These are phyloP conservation scores for Bicyclus anynana DNA, from an alignment of 1,140 invertebrate species.

Conservation along the genomic window DNA sequence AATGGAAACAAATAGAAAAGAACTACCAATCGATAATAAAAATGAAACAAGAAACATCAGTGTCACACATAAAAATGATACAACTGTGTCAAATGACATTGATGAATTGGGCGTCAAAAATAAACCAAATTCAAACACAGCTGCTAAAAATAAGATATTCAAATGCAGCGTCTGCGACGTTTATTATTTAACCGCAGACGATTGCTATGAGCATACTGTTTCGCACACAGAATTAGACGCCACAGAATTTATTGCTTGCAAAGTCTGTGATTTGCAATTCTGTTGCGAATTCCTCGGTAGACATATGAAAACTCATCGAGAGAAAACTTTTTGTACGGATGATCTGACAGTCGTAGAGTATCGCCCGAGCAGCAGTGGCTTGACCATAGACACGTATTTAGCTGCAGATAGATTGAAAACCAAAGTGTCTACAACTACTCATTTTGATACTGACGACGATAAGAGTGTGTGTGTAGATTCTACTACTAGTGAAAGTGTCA, in stretches of 20 bases:
- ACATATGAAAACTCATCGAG: conserved; percentile 34
- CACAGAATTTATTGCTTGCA: conserved; percentile 37
- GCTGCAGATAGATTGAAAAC: conserved; percentile 26
- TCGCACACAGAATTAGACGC: conserved; percentile 25
- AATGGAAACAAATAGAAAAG: too few relatives aligned
- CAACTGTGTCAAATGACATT: too few relatives aligned
- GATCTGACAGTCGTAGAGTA: conserved; percentile 27
- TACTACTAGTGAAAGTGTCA: neutral
- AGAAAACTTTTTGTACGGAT: conserved; percentile 30
- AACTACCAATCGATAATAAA: too few relatives aligned
- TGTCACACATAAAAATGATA: too few relatives aligned
- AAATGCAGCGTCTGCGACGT: conserved; percentile 37
- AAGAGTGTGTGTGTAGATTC: conserved; percentile 17
- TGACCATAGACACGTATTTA: conserved; percentile 22
- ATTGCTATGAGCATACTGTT: conserved; percentile 26
- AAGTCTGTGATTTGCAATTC: conserved; percentile 38
- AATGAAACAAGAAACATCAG: too few relatives aligned
- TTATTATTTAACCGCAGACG: conserved; percentile 20
- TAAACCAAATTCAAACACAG: too few relatives aligned
- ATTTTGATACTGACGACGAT: conserved; percentile 24
- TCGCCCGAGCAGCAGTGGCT: neutral
- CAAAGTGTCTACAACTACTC: conserved; percentile 34
- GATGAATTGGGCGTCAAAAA: too few relatives aligned
- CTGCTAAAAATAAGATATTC: conserved; percentile 17
- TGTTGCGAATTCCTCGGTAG: conserved; percentile 28